Base-by-base conservation (phyloP, 2,797 vertebrate species). In the Halcyon badia region DNA sequence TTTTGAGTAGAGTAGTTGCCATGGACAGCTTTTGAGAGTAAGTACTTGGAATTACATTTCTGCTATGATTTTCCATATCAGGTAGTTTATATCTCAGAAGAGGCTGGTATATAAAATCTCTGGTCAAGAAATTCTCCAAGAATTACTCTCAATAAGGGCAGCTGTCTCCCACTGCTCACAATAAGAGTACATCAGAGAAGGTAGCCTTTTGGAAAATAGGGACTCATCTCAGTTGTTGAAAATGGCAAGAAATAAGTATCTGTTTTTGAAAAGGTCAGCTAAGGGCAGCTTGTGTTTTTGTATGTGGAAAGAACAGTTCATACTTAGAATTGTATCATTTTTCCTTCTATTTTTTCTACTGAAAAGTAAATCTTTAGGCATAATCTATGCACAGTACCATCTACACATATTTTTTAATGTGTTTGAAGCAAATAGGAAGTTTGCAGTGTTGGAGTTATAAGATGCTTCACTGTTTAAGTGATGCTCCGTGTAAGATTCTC, bases 21-120 rank as follows among this genome's bases (percentile, higher is more conserved):
- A 71, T 21, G 44, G 62, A 62, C 18, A 62, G 30, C 24, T 93
- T 94, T 78, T 75, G n/a, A 81, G 72, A 18, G 1, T n/a, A 71
- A 83, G 19, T 78, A 42, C 42, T 62, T 87, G 41, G 69, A 88
- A 91, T 91, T 94, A n/a, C 33, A 51, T n/a, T 87, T 92, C 46
- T 89, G 35, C 65, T 72, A 19, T 51, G 46, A 73, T 94, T 94
- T 94, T 82, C 60, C 31, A 8, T 68, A 30, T 39, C 57, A 60
- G 16, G 24, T 83, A 68, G 44, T 81, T 91, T 78, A 37, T 88
- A 30, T 89, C 66, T 48, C 1, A 2, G 24, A 78, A 66, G n/a
- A 78, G 24, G 21, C 46, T 78, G 28, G 6, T 78, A 3, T 79
- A 70, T 79, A 73, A 87, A 76, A 73, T 56, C 37, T 79, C 60